These are phyloP conservation scores for Sphaerophoria rueppellii DNA, from an alignment of 2,888 invertebrate species.

Conservation along the genomic window DNA sequence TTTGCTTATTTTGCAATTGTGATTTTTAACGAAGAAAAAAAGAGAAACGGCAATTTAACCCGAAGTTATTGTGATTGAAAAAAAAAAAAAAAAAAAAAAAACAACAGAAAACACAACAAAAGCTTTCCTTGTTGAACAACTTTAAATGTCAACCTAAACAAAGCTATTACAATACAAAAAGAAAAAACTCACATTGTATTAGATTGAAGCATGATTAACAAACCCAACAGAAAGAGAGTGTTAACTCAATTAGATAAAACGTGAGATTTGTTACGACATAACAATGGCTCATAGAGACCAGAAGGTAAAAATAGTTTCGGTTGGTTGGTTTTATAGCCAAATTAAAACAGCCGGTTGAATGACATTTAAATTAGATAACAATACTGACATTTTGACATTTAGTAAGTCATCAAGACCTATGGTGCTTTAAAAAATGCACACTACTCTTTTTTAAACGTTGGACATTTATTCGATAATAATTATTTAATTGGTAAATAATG, in stretches of 20 bases:
- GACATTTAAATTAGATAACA: conserved; percentile 50
- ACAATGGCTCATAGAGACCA: conserved; percentile 3
- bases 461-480: too few species aligned
- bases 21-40: not conserved
- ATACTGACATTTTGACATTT: conserved; percentile 43
- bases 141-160: conserved; percentile 26
- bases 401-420: not conserved
- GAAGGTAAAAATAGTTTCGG: not conserved
- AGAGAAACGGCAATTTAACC: not conserved
- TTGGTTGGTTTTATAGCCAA: conserved; percentile 9
- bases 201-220: conserved; percentile 63
- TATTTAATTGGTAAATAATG: too few species aligned
- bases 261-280: conserved; percentile 67
- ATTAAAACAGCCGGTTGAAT: conserved; percentile 22
- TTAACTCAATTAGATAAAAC: conserved; percentile 64
- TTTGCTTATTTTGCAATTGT: not conserved
- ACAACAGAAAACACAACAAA: conserved; percentile 2
- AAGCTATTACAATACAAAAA: not conserved
- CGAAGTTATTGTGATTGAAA: conserved; percentile 2
- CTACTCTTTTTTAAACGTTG: not conserved
- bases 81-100: not conserved
- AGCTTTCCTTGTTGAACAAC: not conserved
- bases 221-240: conserved; percentile 24
- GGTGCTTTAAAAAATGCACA: not conserved
- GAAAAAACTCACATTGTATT: conserved; percentile 7